Evolutionary conservation across 2,113 vertebrate species (phyloP), one percentile per base, ranked within the genome.

Genomic region (Hymenochirus boettgeri): DNA sequence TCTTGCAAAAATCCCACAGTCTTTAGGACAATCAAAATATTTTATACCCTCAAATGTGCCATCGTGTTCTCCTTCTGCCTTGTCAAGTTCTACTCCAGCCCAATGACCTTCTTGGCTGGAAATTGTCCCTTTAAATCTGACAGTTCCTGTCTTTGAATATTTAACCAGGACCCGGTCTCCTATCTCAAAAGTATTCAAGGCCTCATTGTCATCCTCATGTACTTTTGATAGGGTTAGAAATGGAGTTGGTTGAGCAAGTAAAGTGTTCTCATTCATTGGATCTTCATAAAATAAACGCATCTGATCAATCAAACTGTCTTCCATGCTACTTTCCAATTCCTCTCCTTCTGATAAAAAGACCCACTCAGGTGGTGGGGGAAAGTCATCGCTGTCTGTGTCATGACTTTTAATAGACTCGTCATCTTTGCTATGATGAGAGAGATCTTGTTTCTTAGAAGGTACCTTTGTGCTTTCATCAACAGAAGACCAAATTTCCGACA

Each of bases 381-480:
- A 83, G 26, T 86, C 83, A 24, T 75, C 75, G 0, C 0, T 70
- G 66, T 17, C 46, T 3, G 18, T 25, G 4, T 70, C 66, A 2
- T 71, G 63, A 24, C 74, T 75, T 48, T 82, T 79, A 60, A 78
- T 46, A 19, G 61, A 70, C 69, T 57, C 59, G 31, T 46, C 37
- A 61, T 75, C 76, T 54, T 80, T 72, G 12, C 56, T 69, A 33
- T n/a, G 62, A 57, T 72, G 56, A 60, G 77, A 60, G 54, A 61
- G 11, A 18, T 73, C 79, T 52, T 67, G 70, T 69, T 55, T 72
- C 11, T 52, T 64, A 29, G 78, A 76, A 2, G 62, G 73, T 48
- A 88, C 76, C 57, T 83, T 77, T 11, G 79, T 76, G 57, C 83
- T 76, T 56, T 88, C 81, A 24, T 87, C 86, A 29, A 80, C 58